Evolutionary conservation across 1,140 invertebrate genomes (phyloP).

Genomic region (Drosophila rufa): DNA sequence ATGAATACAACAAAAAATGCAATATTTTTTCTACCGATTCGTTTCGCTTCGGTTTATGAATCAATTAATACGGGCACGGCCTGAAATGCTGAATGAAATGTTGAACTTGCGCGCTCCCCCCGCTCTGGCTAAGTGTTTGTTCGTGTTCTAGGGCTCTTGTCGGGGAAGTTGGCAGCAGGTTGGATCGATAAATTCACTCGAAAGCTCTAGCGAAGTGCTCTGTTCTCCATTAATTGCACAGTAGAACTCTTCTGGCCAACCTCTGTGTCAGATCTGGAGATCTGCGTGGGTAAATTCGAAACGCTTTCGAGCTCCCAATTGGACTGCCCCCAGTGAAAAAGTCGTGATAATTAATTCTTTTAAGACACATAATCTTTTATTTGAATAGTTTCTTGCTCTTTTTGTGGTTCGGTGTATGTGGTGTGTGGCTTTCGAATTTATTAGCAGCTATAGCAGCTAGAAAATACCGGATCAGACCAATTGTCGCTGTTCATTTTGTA

Average conservation of each 20-base stretch:
- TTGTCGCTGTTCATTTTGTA: constrained; percentile 46
- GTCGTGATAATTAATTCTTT: constrained; percentile 68
- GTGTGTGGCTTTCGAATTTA: constrained; percentile 32
- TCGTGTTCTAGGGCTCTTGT: constrained; percentile 68
- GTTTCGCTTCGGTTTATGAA: constrained; percentile 62
- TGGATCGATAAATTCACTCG: constrained; percentile 30
- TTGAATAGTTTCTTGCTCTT: constrained; percentile 72
- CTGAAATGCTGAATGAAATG: constrained; percentile 58
- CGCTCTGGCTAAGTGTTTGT: constrained; percentile 56
- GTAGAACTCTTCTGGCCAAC: constrained; percentile 37
- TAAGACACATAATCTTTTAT: constrained; percentile 84
- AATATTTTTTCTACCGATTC: constrained; percentile 22
- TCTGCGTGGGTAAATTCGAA: constrained; percentile 53
- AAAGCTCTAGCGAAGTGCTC: not conserved
- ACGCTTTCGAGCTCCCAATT: constrained; percentile 43
- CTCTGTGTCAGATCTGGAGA: constrained; percentile 18
- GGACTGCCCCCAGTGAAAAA: constrained; percentile 56
- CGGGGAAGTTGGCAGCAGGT: constrained; percentile 46
- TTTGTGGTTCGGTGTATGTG: constrained; percentile 49
- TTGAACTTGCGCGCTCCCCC: constrained; percentile 50
- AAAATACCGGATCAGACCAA: constrained; percentile 57
- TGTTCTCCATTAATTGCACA: not conserved
- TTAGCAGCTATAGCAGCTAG: constrained; percentile 54
- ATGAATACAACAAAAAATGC: constrained; percentile 12
- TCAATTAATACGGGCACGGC: constrained; percentile 69